Percentiles rank a stretch among this genome's conserved stretches.
phyloP scores from a whole-genome alignment of 2,113 vertebrate species.

The Progne subis region DNA sequence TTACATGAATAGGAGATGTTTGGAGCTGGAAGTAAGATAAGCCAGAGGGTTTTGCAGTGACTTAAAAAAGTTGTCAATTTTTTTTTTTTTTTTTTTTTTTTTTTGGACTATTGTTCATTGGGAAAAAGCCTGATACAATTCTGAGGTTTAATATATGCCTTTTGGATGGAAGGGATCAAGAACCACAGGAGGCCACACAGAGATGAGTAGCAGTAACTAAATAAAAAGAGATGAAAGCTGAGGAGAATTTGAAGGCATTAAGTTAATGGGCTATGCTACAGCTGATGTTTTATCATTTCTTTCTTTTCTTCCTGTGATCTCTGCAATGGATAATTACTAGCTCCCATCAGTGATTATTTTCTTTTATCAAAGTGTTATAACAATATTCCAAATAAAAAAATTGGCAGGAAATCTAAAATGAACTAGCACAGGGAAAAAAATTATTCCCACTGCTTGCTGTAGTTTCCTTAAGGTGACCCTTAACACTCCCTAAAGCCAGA shows the following conservation, averaged over 20 bases:
- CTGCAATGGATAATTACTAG: background rate
- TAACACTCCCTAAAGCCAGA: background rate
- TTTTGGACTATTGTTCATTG: background rate
- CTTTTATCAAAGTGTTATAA: background rate
- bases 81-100: background rate
- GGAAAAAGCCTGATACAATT: background rate
- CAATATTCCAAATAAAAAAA: background rate
- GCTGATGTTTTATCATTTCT: background rate
- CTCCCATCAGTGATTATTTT: background rate
- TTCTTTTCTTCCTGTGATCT: background rate
- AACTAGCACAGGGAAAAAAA: background rate
- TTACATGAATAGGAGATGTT: background rate
- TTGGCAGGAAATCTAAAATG: background rate
- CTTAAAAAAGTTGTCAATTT: background rate
- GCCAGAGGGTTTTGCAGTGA: background rate
- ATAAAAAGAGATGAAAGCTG: background rate
- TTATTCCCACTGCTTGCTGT: background rate
- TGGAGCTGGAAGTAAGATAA: background rate
- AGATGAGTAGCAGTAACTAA: background rate
- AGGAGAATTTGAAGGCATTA: background rate
- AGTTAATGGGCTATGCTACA: background rate
- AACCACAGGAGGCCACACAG: background rate
- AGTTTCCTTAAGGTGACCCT: background rate
- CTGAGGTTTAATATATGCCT: background rate
- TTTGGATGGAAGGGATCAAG: background rate